Evolutionary conservation across 1,140 invertebrate species (phyloP).

Genomic region (Cephus cinctus): DNA sequence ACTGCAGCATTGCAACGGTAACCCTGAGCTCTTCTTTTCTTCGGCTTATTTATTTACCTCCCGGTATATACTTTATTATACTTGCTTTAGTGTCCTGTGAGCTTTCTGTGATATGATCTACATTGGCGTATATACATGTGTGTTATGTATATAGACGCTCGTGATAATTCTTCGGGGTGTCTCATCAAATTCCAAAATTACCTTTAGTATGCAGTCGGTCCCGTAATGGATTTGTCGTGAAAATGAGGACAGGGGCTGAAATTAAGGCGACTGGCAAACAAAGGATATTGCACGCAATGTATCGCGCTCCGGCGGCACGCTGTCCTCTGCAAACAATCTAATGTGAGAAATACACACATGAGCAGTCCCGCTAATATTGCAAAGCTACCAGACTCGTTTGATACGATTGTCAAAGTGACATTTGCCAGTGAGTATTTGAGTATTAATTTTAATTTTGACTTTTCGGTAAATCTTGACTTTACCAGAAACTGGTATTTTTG

Average conservation of each 20-base stretch:
- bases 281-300: conserved; percentile 48
- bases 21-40: not conserved
- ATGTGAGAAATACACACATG: conserved; percentile 51
- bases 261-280: conserved; percentile 41
- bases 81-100: too few species aligned
- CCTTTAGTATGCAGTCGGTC: not conserved
- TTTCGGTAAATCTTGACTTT: not conserved
- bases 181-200: too few species aligned
- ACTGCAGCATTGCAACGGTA: not conserved
- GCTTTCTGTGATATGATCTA: too few species aligned
- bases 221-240: conserved; percentile 38
- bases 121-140: too few species aligned
- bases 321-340: conserved; percentile 45
- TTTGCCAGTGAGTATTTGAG: not conserved
- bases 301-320: conserved; percentile 30
- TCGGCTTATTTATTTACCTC: too few species aligned
- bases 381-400: too few species aligned
- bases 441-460: too few species aligned
- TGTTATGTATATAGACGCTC: too few species aligned
- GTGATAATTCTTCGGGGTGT: too few species aligned
- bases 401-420: too few species aligned
- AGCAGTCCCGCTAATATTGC: conserved; percentile 30
- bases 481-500: not conserved
- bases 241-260: conserved; percentile 31
- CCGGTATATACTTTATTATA: too few species aligned